These are phyloP conservation scores for Gorilla gorilla DNA, from an alignment of 2,113 vertebrate species.

Conservation along the genomic window DNA sequence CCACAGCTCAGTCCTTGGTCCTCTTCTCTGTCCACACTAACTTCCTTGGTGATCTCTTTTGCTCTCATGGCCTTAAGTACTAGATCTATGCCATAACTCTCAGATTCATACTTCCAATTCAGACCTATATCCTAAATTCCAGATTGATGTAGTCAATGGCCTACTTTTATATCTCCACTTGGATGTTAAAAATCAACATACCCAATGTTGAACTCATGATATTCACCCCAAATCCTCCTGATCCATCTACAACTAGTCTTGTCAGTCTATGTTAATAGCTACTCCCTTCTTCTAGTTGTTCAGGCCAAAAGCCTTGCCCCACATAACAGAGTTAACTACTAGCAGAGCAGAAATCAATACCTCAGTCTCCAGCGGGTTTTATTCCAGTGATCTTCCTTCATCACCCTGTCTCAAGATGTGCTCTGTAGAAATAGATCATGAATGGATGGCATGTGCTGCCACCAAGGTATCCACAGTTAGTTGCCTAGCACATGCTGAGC, in stretches of 20 bases:
- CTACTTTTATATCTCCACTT: conserved; percentile 15
- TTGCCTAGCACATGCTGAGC: not conserved
- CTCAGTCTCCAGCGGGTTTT: not conserved
- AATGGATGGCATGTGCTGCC: not conserved
- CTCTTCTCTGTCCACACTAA: not conserved
- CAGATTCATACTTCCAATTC: not conserved
- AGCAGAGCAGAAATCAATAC: not conserved
- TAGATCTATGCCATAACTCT: not conserved
- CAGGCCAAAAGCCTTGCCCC: not conserved
- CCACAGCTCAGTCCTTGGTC: not conserved
- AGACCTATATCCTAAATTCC: conserved; percentile 7
- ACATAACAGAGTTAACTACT: not conserved
- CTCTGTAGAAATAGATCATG: conserved; percentile 13
- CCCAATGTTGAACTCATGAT: not conserved
- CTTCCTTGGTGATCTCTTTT: not conserved
- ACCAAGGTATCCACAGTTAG: not conserved
- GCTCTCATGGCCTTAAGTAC: not conserved
- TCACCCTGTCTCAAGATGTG: not conserved
- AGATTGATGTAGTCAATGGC: not conserved
- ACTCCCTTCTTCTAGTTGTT: not conserved
- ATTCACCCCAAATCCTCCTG: not conserved
- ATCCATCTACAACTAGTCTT: not conserved
- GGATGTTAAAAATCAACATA: conserved; percentile 22
- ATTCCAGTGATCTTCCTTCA: not conserved
- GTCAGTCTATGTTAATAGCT: not conserved